Base-by-base conservation (phyloP, 2,113 vertebrate genomes). In the Sceloporus tristichus region DNA sequence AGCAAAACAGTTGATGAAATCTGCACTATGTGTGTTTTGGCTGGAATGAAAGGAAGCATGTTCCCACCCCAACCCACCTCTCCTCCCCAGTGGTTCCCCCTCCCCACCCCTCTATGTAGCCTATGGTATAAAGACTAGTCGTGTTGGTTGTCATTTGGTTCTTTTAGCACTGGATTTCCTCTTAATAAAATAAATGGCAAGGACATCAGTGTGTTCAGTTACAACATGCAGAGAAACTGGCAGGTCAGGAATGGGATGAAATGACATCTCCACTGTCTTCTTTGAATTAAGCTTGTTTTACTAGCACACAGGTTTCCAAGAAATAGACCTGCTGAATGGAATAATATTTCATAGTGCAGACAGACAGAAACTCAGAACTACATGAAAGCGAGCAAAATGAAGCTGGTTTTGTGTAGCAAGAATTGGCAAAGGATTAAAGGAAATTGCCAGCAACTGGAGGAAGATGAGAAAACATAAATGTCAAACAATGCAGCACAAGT, bases 91-190 rank as follows among this genome's bases (percentile, higher is more conserved):
- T 71, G 25, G 2, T 8, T 8, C 14, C 56, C 73, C 11, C 0
- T 11, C 34, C 25, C 27, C 27, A 9, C 14, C 38, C 23, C n/a
- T 48, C 2, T 27, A n/a, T 19, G 25, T 38, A 88, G 88, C 42
- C 73, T 85, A 27, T 81, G 23, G 38, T 89, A 38, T 90, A 74
- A 87, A 81, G 38, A 88, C 90, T 85, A 91, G 86, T 91, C 83
- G 89, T 83, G 62, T 89, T 94, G 73, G 95, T 94, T 94, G 91
- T 94, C 96, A 96, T 73, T 90, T 92, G 90, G 90, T 95, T 92
- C 62, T 79, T 62, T 94, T 91, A 89, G 92, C 87, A 93, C 42
- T 13, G 74, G 19, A 92, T 92, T 93, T 95, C 91, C 92, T 70
- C 54, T 93, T 93, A 84, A 93, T 79, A 29, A 86, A 85, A 90